These are phyloP conservation scores for Lymantria dispar DNA, from an alignment of 2,888 invertebrate genomes.

Conservation along the genomic window DNA sequence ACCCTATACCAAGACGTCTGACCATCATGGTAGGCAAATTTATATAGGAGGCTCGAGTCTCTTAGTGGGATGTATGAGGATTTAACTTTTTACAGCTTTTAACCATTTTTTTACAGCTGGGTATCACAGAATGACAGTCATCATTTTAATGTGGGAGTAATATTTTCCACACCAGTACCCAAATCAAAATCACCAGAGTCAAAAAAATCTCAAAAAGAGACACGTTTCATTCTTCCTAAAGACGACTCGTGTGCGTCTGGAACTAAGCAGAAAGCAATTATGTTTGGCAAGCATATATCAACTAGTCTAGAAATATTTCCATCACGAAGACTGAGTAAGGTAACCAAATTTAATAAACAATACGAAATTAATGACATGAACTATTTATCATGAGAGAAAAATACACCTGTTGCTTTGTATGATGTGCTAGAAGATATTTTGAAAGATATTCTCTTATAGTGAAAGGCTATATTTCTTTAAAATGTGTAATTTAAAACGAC, in stretches of 20 bases:
- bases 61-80: too few relatives aligned
- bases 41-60: too few relatives aligned
- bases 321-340: slow-evolving; percentile 71
- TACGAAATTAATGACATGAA: too few relatives aligned
- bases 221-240: slow-evolving; percentile 84
- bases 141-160: slow-evolving; percentile 85
- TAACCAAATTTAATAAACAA: slow-evolving; percentile 22
- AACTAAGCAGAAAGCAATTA: slow-evolving; percentile 64
- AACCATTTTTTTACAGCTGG: slow-evolving; percentile 62
- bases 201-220: slow-evolving; percentile 78
- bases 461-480: too few relatives aligned
- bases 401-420: too few relatives aligned
- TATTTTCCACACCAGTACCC: slow-evolving; percentile 90
- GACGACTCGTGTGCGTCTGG: slow-evolving; percentile 63
- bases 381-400: too few relatives aligned
- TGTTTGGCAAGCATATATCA: slow-evolving; percentile 72
- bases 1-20: too few relatives aligned
- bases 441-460: too few relatives aligned
- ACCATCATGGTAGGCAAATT: too few relatives aligned
- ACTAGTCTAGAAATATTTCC: slow-evolving; percentile 80
- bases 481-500: too few relatives aligned
- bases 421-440: too few relatives aligned
- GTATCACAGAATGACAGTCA: slow-evolving; percentile 83
- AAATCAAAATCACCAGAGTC: slow-evolving; percentile 60
- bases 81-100: background rate